phyloP scores from a whole-genome alignment of 1,140 invertebrate genomes.

The Nasonia longicornis region DNA sequence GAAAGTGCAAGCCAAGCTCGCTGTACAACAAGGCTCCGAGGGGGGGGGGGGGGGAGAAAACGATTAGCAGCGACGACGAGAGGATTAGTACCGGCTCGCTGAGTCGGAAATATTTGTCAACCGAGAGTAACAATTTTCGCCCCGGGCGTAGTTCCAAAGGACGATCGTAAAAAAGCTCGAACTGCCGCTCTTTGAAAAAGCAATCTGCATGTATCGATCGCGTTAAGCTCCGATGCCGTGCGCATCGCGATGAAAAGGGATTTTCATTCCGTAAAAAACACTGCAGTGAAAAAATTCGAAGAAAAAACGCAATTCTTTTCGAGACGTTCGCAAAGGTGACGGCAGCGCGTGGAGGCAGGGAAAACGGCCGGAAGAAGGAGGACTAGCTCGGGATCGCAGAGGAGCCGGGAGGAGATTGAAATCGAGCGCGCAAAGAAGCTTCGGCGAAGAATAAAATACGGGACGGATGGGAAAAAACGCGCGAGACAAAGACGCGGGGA shows the following conservation, averaged over 20 bases:
- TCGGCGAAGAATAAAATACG: neutral
- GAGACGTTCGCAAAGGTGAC: neutral
- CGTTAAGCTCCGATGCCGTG: neutral
- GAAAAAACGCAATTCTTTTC: no score
- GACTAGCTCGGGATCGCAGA: neutral
- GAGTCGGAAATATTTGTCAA: slow-evolving; percentile 25
- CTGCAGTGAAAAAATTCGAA: no score
- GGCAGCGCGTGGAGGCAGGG: neutral
- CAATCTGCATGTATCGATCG: neutral
- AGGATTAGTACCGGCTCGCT: neutral
- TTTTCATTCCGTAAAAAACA: no score
- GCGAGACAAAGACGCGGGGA: slow-evolving; percentile 24
- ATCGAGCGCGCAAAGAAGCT: slow-evolving; percentile 12
- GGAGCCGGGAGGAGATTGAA: slow-evolving; percentile 20
- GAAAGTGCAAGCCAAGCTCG: slow-evolving; percentile 29
- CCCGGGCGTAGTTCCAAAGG: neutral
- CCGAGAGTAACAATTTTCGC: neutral
- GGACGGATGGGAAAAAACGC: neutral
- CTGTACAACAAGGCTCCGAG: neutral
- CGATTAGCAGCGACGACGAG: slow-evolving; percentile 22
- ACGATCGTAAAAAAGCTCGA: no score
- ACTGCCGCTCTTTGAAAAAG: no score
- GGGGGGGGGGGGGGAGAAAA: neutral
- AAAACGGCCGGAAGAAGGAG: neutral
- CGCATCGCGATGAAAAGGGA: no score